Evolutionary conservation across 2,113 vertebrate species (phyloP).

Genomic region (Salvelinus sp.): DNA sequence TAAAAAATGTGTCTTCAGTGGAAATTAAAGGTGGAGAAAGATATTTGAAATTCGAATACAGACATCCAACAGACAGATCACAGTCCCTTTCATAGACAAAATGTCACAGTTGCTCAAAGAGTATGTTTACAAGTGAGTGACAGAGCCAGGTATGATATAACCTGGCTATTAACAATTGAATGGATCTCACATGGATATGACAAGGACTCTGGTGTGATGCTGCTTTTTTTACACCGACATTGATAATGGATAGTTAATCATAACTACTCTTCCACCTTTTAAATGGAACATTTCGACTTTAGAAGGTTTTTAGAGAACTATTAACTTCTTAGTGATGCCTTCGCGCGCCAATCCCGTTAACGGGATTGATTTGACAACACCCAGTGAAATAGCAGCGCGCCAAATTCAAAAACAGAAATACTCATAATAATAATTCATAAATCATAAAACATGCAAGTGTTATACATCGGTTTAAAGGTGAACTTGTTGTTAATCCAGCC

Average conservation of each 20-base stretch:
- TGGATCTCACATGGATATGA: neutral
- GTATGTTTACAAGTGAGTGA: neutral
- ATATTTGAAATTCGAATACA: neutral
- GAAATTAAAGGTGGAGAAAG: slow-evolving; percentile 13
- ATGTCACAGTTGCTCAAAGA: neutral
- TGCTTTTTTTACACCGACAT: neutral
- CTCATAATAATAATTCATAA: too few relatives aligned
- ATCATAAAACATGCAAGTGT: too few relatives aligned
- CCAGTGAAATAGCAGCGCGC: too few relatives aligned
- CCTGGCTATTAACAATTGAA: neutral
- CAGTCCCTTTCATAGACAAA: neutral
- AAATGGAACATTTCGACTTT: neutral
- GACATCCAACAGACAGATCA: neutral
- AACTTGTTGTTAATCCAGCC: too few relatives aligned
- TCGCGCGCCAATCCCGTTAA: too few relatives aligned
- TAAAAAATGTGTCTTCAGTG: neutral
- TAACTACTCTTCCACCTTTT: neutral
- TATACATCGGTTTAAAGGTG: too few relatives aligned
- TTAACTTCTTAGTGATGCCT: neutral
- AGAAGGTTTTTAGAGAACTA: neutral
- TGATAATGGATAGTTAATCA: neutral
- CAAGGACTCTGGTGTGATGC: neutral
- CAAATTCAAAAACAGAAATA: too few relatives aligned
- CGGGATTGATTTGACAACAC: too few relatives aligned
- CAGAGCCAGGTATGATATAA: neutral